A percentile compares a stretch with the other conserved stretches of the same genome.
phyloP scores from a whole-genome alignment of 2,888 invertebrate genomes.

The Halictus ligatus region DNA sequence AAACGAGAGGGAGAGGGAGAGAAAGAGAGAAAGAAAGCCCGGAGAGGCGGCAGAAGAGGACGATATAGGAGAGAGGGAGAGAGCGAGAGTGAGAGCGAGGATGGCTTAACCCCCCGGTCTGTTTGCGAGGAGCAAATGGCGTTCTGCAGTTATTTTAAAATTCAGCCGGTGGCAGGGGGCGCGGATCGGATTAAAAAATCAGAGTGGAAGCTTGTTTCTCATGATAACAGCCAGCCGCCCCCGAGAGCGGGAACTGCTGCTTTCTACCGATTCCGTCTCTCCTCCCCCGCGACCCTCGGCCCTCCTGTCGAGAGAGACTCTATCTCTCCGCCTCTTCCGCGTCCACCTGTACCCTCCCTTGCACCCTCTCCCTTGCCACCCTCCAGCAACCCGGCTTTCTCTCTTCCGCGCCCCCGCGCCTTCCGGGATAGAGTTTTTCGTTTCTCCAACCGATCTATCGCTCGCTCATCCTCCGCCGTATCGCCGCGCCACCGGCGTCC shows the following conservation, averaged over 20 bases:
- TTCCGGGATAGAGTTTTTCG: constrained; percentile 30
- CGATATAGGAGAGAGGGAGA: constrained; percentile 52
- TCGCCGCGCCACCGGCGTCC: constrained; percentile 62
- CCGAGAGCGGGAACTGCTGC: constrained; percentile 79
- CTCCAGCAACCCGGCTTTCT: constrained; percentile 35
- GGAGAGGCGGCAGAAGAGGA: neutral
- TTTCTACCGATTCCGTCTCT: constrained; percentile 74
- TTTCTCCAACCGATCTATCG: constrained; percentile 64
- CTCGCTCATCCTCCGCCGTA: constrained; percentile 48
- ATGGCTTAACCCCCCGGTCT: constrained; percentile 80
- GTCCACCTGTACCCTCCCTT: constrained; percentile 49
- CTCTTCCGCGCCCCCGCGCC: constrained; percentile 53
- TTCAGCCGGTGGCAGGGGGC: constrained; percentile 80
- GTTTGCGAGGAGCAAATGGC: constrained; percentile 85
- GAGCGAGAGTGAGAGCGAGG: constrained; percentile 58
- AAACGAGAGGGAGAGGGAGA: constrained; percentile 48
- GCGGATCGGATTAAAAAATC: constrained; percentile 85
- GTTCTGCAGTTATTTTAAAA: constrained; percentile 85
- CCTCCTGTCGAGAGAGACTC: constrained; percentile 60
- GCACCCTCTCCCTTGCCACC: neutral
- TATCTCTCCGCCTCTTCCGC: constrained; percentile 66
- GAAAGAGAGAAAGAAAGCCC: constrained; percentile 30
- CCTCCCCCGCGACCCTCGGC: constrained; percentile 59
- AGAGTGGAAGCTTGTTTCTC: constrained; percentile 85
- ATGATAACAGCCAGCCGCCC: constrained; percentile 82